These are phyloP conservation scores for Myotis yumanensis DNA, from an alignment of 2,113 vertebrate species.

Conservation along the genomic window DNA sequence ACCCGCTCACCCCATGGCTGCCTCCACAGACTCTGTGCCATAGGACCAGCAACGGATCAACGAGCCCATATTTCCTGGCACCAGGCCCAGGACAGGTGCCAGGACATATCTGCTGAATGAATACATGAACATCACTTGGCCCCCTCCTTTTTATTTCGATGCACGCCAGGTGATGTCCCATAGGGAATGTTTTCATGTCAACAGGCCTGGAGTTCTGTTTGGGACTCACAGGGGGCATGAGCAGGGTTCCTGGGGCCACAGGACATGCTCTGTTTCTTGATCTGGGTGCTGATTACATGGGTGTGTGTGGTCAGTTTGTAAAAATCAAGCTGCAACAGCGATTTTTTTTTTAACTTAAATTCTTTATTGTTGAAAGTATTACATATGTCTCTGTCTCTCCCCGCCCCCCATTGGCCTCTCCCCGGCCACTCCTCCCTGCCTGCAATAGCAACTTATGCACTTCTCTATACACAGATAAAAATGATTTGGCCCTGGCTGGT, in stretches of 20 bases:
- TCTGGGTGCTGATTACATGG: not conserved
- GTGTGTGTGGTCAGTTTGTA: not conserved
- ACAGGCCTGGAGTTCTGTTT: too few relatives aligned
- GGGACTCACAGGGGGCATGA: accelerated
- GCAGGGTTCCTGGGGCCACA: accelerated
- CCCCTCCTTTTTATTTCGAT: not conserved
- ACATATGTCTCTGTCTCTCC: too few relatives aligned
- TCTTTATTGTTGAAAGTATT: too few relatives aligned
- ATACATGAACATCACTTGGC: not conserved
- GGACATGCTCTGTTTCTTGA: not conserved
- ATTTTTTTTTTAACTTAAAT: not conserved
- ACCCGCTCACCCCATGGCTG: accelerated
- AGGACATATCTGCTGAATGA: not conserved
- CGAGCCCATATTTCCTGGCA: not conserved
- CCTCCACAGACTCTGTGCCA: not conserved
- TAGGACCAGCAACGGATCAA: not conserved
- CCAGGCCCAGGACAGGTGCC: not conserved
- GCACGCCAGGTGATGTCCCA: not conserved
- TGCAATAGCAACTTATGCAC: too few relatives aligned
- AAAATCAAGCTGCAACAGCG: not conserved
- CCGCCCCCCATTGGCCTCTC: too few relatives aligned
- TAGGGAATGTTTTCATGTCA: not conserved
- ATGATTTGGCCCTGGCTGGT: not conserved
- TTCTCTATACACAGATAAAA: too few relatives aligned
- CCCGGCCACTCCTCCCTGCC: too few relatives aligned